Evolutionary conservation across 2,113 vertebrate genomes (phyloP).

Genomic region (Protomyctophum bolini): DNA sequence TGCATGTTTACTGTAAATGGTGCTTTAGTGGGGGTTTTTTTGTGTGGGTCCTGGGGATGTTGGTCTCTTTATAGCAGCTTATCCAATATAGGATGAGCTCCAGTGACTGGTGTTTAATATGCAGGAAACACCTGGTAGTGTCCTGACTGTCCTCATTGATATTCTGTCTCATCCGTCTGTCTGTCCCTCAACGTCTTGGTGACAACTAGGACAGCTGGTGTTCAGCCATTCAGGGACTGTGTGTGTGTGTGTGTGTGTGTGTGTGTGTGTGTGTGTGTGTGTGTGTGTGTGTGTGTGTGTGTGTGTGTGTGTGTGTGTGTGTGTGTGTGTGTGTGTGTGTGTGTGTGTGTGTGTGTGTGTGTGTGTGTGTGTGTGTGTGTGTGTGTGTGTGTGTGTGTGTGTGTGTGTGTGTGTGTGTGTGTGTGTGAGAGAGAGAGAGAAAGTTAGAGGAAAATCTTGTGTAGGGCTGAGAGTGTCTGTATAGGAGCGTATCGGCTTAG

Average conservation of each 20-base stretch:
- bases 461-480: neutral
- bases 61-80: no score
- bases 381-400: conserved; percentile 1
- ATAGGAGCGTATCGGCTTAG: no score
- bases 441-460: no score
- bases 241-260: conserved; percentile 10
- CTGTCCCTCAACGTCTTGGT: neutral
- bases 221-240: neutral
- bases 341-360: conserved; percentile 3
- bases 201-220: neutral
- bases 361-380: conserved; percentile 4
- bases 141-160: neutral
- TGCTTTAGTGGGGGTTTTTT: no score
- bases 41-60: no score
- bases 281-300: neutral
- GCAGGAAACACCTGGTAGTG: neutral
- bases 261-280: neutral
- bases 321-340: neutral
- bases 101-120: neutral
- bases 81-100: neutral
- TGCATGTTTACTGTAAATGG: no score
- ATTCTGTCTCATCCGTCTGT: neutral
- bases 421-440: neutral
- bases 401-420: neutral
- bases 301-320: neutral